Base-by-base conservation (phyloP, 2,888 invertebrate genomes). In the Aphodius granarius region DNA sequence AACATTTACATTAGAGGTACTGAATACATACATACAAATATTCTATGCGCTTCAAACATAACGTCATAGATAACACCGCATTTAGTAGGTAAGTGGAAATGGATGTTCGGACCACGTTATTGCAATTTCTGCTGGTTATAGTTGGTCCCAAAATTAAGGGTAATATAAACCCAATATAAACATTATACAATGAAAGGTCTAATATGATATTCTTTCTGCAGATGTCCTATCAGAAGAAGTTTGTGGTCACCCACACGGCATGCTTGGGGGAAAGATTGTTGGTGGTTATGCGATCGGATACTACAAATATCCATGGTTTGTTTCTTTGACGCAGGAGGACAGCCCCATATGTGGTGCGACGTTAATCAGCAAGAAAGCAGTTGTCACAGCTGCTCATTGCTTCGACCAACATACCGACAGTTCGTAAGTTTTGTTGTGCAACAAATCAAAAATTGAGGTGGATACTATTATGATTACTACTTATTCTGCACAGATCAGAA, bases 371-470 rank as follows among this genome's bases (percentile, higher is more conserved):
- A 81, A 83, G 6, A 83, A 79, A 72, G 82, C 81, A 13, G 81
- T 87, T n/a, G 21, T 87, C n/a, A 85, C 86, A 5, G 87, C 87
- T 2, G 87, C 87, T 0, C 87, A 87, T 82, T 87, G 87, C 75
- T 87, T 20, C 21, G 21, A 68, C n/a, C 68, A 68, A 68, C 22
- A 68, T 68, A 2, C 22, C 19, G 19, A 68, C 6, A 20, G 21
- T 21, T 4, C 68, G 68, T 68, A 21, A 68, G 68, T 68, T 9
- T 43, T 43, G 6, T 9, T 43, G 43, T 9, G 13, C 43, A 43
- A n/a, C 43, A 43, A 43, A 43, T 43, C 6, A 43, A 1, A 43
- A 13, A 43, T 43, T 13, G 6, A 43, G 0, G 43, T 43, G 43
- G n/a, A n/a, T 43, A 43, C 43, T 3, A 43, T 43, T 9, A 43